These are phyloP conservation scores for Chrysocyon brachyurus DNA, from an alignment of 2,797 vertebrate species.

Conservation along the genomic window DNA sequence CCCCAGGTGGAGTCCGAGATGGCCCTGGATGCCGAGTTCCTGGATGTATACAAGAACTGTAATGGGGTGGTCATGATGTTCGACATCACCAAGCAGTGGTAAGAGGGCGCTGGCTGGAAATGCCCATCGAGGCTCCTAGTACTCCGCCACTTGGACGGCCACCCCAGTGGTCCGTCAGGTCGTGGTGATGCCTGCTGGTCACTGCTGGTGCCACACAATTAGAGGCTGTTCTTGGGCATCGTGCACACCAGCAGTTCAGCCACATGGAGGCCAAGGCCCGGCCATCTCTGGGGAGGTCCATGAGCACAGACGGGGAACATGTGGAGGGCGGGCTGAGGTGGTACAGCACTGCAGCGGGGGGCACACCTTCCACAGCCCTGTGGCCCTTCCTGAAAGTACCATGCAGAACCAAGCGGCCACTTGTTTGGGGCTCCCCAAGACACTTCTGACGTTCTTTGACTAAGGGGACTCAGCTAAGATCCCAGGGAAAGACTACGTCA, in stretches of 20 bases:
- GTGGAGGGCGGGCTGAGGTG: neutral
- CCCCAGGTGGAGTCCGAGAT: conserved; percentile 94
- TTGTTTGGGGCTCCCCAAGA: neutral
- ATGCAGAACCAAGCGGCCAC: no score
- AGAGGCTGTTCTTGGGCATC: neutral
- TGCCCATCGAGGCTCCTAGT: accelerated
- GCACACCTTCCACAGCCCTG: neutral
- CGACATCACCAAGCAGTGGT: conserved; percentile 99
- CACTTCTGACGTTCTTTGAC: neutral
- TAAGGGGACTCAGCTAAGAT: accelerated
- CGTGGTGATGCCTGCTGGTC: accelerated
- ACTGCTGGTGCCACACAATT: accelerated
- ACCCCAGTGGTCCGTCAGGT: accelerated
- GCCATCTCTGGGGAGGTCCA: accelerated
- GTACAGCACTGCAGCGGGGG: accelerated
- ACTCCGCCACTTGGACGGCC: accelerated
- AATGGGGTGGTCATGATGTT: conserved; percentile 99
- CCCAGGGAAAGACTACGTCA: neutral
- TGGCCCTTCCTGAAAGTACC: neutral
- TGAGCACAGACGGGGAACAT: accelerated
- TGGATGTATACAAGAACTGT: conserved; percentile 99
- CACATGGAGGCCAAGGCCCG: accelerated
- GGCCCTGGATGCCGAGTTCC: conserved; percentile 98
- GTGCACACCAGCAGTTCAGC: accelerated
- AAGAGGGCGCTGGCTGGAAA: conserved; percentile 66